Conservation (phyloP, 2,888 invertebrate species). For the Caprella mutica region DNA sequence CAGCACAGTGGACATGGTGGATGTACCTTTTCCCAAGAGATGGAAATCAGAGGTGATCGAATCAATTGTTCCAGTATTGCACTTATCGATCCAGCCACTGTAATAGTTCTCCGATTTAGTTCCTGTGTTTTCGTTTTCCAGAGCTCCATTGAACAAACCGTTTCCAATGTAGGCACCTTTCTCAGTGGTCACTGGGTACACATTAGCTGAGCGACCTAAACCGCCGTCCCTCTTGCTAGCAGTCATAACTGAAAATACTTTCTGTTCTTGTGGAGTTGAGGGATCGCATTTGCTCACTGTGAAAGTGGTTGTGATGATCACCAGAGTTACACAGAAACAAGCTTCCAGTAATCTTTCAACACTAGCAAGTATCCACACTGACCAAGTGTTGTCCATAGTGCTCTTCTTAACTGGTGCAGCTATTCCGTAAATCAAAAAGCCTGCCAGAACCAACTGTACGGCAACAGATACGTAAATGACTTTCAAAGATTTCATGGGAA, state of each 20-base stretch:
- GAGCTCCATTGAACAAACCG: background rate
- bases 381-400: constrained; percentile 5
- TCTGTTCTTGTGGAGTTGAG: constrained; percentile 1
- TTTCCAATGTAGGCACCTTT: background rate
- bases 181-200: constrained; percentile 4
- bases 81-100: constrained; percentile 1
- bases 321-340: constrained; percentile 4
- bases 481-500: constrained; percentile 2
- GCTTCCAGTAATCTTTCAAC: constrained; percentile 6
- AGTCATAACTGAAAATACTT: constrained; percentile 6
- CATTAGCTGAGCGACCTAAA: constrained; percentile 3
- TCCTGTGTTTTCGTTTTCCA: background rate
- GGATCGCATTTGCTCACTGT: constrained; percentile 6
- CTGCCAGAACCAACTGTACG: background rate
- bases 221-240: constrained; percentile 1
- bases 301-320: constrained; percentile 8
- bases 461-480: constrained; percentile 2
- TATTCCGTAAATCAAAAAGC: constrained; percentile 5
- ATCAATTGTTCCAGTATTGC: constrained; percentile 10
- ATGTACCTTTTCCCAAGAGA: constrained; percentile 8
- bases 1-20: constrained; percentile 3
- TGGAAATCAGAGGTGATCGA: constrained; percentile 18
- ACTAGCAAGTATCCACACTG: constrained; percentile 1
- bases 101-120: constrained; percentile 7
- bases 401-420: constrained; percentile 1